Conservation (phyloP, 2,888 invertebrate species). For the Horisme vitalbata region DNA sequence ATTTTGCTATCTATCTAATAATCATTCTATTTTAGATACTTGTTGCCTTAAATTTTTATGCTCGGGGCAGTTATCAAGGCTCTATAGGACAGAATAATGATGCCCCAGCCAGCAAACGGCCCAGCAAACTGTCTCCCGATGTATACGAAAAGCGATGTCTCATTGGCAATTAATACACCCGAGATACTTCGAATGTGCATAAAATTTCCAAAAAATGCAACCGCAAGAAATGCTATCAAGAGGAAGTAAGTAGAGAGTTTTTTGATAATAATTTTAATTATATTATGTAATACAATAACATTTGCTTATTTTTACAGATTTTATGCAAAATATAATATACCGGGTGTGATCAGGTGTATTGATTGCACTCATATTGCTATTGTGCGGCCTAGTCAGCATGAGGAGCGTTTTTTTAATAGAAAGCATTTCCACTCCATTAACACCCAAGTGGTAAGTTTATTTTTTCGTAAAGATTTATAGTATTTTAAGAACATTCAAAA, state of each 20-base stretch:
- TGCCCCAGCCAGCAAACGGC: not conserved
- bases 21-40: too few relatives aligned
- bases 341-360: slow-evolving; percentile 16
- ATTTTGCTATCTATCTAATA: slow-evolving; percentile 3
- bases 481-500: too few relatives aligned
- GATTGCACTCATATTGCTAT: slow-evolving; percentile 19
- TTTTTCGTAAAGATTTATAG: too few relatives aligned
- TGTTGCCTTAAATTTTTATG: not conserved
- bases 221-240: not conserved
- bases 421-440: not conserved
- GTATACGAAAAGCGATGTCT: too few relatives aligned
- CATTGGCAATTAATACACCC: not conserved
- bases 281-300: not conserved
- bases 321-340: slow-evolving; percentile 11
- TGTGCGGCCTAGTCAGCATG: slow-evolving; percentile 2
- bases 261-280: too few relatives aligned
- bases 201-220: not conserved
- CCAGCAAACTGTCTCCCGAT: too few relatives aligned
- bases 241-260: too few relatives aligned
- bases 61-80: not conserved
- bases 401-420: slow-evolving; percentile 8
- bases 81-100: slow-evolving; percentile 3
- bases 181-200: not conserved
- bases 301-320: not conserved
- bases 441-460: too few relatives aligned